Base-by-base conservation (phyloP, 2,797 vertebrate species). In the Eospalax fontanierii region DNA sequence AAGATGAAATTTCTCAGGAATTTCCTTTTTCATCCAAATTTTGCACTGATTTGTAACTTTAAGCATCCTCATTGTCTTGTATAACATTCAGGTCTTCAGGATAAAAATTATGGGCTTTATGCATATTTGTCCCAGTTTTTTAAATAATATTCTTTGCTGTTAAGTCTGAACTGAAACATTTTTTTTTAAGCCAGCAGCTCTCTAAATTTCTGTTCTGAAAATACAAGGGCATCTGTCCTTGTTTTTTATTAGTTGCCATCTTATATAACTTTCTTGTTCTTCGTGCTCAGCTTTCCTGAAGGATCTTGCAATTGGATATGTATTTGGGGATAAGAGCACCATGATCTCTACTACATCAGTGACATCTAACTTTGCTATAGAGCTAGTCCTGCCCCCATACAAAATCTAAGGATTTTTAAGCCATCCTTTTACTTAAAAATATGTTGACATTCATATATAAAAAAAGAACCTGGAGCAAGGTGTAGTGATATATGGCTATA, bases 381-480 rank as follows among this genome's bases (percentile, higher is more conserved):
- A 89, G 33, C 28, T 65, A 9, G 50, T 54, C 50, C 50, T 12
- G 12, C 14, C 50, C 50, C 50, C 50, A 54, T 54, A 54, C 50
- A 54, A 54, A 54, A 54, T 9, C 14, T 12, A 50, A 76, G 38
- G 46, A 54, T 90, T 24, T 83, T 92, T 38, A 90, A 24, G 38
- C 10, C 93, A 79, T 59, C 18, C 11, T 88, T 93, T 91, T 89
- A 30, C 22, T 71, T 93, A 93, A 93, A 92, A 61, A 15, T 79
- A 30, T 87, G 81, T 65, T 87, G 46, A 94, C 86, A 78, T 88
- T 96, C 33, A 38, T 91, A 2, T 92, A 4, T 95, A 80, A 94
- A 95, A 79, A 88, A 65, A 46, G 30, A 70, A 38, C 6, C 3
- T 79, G 16, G 61, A 66, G 8, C 74, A 89, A 4, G 22, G 10